Conservation (phyloP, 2,113 vertebrate genomes). For the Callipepla squamata region DNA sequence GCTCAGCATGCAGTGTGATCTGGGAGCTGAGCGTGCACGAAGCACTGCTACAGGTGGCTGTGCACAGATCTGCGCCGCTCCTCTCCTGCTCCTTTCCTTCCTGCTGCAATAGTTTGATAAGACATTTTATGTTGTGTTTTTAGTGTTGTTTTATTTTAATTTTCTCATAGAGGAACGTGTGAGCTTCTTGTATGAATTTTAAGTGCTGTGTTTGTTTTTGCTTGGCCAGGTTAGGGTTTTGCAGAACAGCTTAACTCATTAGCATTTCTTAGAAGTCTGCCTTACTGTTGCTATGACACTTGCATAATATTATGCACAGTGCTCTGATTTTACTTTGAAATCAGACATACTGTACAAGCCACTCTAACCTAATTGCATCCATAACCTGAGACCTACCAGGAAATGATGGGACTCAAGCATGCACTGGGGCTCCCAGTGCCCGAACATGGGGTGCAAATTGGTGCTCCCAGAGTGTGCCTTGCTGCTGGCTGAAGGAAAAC, state of each 20-base stretch:
- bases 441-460: background rate
- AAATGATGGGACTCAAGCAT: background rate
- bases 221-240: slow-evolving; percentile 32
- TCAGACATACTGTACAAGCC: slow-evolving; percentile 44
- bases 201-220: slow-evolving; percentile 23
- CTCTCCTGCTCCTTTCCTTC: background rate
- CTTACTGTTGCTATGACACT: slow-evolving; percentile 58
- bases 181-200: background rate
- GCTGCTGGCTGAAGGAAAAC: background rate
- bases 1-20: background rate
- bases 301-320: slow-evolving; percentile 57
- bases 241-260: slow-evolving; percentile 63
- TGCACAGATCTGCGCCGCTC: fast-evolving
- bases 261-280: slow-evolving; percentile 60
- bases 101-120: background rate
- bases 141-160: background rate
- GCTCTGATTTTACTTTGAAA: slow-evolving; percentile 68
- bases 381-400: slow-evolving; percentile 5
- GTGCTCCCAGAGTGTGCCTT: background rate
- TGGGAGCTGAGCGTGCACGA: background rate
- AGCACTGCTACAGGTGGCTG: fast-evolving
- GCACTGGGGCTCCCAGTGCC: background rate
- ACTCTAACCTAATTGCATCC: slow-evolving; percentile 42
- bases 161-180: background rate
- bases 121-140: background rate